These are phyloP conservation scores for Patiria pectinifera DNA, from an alignment of 53 echinoderm and acorn worm species.

Conservation along the genomic window DNA sequence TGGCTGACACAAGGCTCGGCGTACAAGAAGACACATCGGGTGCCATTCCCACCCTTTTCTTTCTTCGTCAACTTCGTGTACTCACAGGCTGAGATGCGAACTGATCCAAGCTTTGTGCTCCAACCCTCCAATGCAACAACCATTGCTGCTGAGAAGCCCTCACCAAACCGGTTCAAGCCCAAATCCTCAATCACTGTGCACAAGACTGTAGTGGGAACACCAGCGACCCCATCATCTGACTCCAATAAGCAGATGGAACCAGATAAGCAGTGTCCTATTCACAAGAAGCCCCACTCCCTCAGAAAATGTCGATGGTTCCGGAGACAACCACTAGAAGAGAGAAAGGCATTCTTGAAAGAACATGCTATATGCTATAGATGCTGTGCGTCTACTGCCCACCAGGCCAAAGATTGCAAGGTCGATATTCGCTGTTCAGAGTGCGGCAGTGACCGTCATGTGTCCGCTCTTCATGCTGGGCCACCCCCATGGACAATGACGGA, in stretches of 20 bases:
- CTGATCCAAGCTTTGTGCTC: conserved; percentile 52
- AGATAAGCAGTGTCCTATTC: conserved; percentile 58
- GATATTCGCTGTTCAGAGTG: conserved; percentile 24
- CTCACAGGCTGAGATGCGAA: conserved; percentile 45
- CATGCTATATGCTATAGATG: conserved; percentile 56
- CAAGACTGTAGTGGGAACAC: conserved; percentile 24
- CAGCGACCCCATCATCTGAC: background rate
- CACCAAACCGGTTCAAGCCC: conserved; percentile 14
- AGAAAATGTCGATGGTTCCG: conserved; percentile 56
- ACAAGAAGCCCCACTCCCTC: conserved; percentile 60
- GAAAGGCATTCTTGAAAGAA: conserved; percentile 53
- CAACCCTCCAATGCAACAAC: background rate
- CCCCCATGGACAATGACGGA: conserved; percentile 23
- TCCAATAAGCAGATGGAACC: background rate
- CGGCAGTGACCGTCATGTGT: conserved; percentile 49
- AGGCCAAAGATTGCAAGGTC: conserved; percentile 48
- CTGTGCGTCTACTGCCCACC: conserved; percentile 43
- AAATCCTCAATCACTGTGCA: conserved; percentile 21
- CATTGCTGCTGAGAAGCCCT: background rate
- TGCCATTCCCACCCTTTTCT: conserved; percentile 54
- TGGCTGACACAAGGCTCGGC: conserved; percentile 57
- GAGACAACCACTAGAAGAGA: conserved; percentile 43
- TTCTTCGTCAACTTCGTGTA: conserved; percentile 57
- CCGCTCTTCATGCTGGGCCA: conserved; percentile 41
- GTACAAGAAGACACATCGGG: conserved; percentile 49